These are phyloP conservation scores for Mythimna vitellina DNA, from an alignment of 2,888 invertebrate genomes.

Conservation along the genomic window DNA sequence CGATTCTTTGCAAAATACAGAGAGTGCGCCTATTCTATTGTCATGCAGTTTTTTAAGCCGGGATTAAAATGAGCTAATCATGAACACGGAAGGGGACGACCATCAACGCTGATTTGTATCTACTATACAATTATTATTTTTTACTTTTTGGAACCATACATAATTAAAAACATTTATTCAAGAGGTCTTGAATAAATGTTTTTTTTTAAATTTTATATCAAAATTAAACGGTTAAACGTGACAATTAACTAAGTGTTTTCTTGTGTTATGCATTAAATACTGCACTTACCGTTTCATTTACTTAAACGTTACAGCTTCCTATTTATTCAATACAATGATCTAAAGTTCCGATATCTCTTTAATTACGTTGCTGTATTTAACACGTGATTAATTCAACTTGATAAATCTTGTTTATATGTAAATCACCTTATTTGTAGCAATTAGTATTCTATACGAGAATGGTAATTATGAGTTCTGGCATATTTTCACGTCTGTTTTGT, in stretches of 20 bases:
- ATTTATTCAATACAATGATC: slow-evolving; percentile 30
- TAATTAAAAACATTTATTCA: slow-evolving; percentile 67
- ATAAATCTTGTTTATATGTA: slow-evolving; percentile 50
- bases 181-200: slow-evolving; percentile 22
- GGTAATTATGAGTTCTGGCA: slow-evolving; percentile 38
- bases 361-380: slow-evolving; percentile 36
- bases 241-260: slow-evolving; percentile 63
- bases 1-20: slow-evolving; percentile 79
- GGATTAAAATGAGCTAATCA: slow-evolving; percentile 88
- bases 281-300: slow-evolving; percentile 42
- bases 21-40: slow-evolving; percentile 82
- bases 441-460: slow-evolving; percentile 53
- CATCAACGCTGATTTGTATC: slow-evolving; percentile 62
- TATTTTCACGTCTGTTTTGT: slow-evolving; percentile 48
- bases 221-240: slow-evolving; percentile 32
- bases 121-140: slow-evolving; percentile 57
- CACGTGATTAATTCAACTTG: slow-evolving; percentile 46
- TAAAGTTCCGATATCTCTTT: slow-evolving; percentile 42
- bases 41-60: slow-evolving; percentile 86
- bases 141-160: slow-evolving; percentile 55
- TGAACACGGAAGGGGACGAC: slow-evolving; percentile 73
- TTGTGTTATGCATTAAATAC: slow-evolving; percentile 46
- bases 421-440: slow-evolving; percentile 53
- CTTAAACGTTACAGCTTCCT: slow-evolving; percentile 38
- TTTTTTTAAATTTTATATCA: slow-evolving; percentile 33